phyloP scores from a whole-genome alignment of 1,140 invertebrate genomes.

The Lineus longissimus region DNA sequence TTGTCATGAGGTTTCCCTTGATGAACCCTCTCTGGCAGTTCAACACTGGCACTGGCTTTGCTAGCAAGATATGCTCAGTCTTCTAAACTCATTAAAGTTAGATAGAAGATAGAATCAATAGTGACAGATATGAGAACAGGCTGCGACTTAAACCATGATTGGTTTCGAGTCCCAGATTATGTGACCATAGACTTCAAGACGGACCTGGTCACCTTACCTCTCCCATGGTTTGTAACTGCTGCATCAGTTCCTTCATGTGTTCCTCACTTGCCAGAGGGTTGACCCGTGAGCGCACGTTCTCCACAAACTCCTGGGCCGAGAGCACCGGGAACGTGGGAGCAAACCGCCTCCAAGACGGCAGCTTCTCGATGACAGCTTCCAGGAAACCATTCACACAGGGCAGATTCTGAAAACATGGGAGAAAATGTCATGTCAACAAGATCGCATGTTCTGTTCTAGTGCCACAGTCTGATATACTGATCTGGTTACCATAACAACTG shows the following conservation, averaged over 20 bases:
- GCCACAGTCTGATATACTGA: neutral
- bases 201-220: too few relatives aligned
- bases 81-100: too few relatives aligned
- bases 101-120: too few relatives aligned
- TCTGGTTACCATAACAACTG: neutral
- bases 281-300: slow-evolving; percentile 62
- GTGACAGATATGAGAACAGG: too few relatives aligned
- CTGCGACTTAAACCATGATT: too few relatives aligned
- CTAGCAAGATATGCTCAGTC: too few relatives aligned
- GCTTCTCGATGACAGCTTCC: slow-evolving; percentile 60
- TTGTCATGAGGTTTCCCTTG: too few relatives aligned
- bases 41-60: too few relatives aligned
- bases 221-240: slow-evolving; percentile 67
- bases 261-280: slow-evolving; percentile 69
- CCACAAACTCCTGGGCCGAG: slow-evolving; percentile 64
- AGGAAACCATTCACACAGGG: slow-evolving; percentile 64
- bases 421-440: neutral
- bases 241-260: slow-evolving; percentile 65
- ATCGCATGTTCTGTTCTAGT: neutral
- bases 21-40: too few relatives aligned
- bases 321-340: slow-evolving; percentile 64
- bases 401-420: slow-evolving; percentile 54
- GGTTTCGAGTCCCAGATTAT: too few relatives aligned
- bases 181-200: too few relatives aligned
- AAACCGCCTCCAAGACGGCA: slow-evolving; percentile 59